Percentiles rank a stretch among this genome's conserved stretches.
Evolutionary conservation across 92 coral and sea anemone species (phyloP).

Genomic region (Porites evermanni): DNA sequence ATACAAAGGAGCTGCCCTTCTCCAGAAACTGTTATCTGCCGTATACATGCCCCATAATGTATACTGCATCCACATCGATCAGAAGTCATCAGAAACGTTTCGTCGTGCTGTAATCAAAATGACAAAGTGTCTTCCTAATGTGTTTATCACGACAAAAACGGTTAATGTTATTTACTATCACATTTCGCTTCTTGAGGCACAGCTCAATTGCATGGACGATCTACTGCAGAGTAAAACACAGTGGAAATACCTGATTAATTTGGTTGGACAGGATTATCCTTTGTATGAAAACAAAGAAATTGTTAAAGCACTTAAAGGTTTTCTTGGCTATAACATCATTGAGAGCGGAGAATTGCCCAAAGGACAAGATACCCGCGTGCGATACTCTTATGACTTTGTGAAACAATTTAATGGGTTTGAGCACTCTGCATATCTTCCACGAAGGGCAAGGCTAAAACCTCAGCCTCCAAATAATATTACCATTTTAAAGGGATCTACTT

Average conservation of each 20-base stretch:
- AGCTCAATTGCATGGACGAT: constrained; percentile 68
- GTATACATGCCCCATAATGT: constrained; percentile 76
- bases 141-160: constrained; percentile 41
- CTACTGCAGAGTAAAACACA: constrained; percentile 31
- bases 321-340: not conserved
- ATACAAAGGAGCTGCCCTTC: constrained; percentile 62
- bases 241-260: constrained; percentile 74
- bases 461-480: constrained; percentile 3
- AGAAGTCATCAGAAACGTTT: constrained; percentile 40
- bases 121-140: constrained; percentile 68
- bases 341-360: constrained; percentile 7
- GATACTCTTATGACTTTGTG: not conserved
- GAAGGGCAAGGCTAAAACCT: not conserved
- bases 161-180: constrained; percentile 58
- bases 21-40: constrained; percentile 58
- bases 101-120: constrained; percentile 49
- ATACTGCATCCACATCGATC: constrained; percentile 77
- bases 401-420: not conserved
- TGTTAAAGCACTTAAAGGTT: not conserved
- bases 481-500: constrained; percentile 8
- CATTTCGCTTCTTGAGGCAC: constrained; percentile 55
- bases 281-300: constrained; percentile 14
- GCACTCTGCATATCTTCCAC: constrained; percentile 3
- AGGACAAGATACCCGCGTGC: not conserved
- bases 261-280: constrained; percentile 54